Base-by-base conservation (phyloP, 2,888 invertebrate species). In the Cremastinae sp. region DNA sequence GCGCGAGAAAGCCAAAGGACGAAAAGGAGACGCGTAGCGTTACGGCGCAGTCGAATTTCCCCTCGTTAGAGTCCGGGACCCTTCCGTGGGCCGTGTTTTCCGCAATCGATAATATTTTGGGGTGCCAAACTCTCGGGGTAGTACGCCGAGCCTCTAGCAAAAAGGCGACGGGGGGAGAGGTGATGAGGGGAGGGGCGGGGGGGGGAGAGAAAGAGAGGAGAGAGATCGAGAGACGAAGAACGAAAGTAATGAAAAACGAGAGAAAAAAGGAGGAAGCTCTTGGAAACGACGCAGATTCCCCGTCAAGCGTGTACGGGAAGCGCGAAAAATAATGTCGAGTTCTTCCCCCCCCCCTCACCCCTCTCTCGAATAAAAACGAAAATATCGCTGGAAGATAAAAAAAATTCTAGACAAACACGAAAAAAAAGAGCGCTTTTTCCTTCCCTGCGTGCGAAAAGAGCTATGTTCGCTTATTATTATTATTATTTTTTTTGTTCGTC, bases 61-160 rank as follows among this genome's bases (percentile, higher is more conserved):
- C 80, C 83, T 83, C 80, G 80, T 78, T 71, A 75, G 75, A 75
- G 61, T 74, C n/a, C 28, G 28, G 77, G 79, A 81, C 83, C 84
- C 84, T 83, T 80, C 78, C 73, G 53, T 69, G 78, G 79, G 79
- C 80, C 79, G 79, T 28, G 28, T 81, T 85, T 82, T 79, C 77
- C 78, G 71, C 79, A 82, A 86, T 85, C 85, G 80, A 84, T 84
- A 82, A 79, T 77, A 80, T 84, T 84, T 84, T 83, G 71, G 77
- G 74, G 71, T 78, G 75, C 74, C 71, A 59, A 14, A 38, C 65
- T 66, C 71, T 54, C 51, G 53, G 34, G 62, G 59, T 58, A 47
- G 49, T 41, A 43, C 20, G 22, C 12, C 10, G 43, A 43, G 38
- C 3, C 16, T 43, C 16, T 12, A 18, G 14, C 5, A 36, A 8